Evolutionary conservation across 53 echinoderm and acorn worm genomes (phyloP), one percentile per base, ranked within the genome.

Genomic region (Apostichopus leukothele): DNA sequence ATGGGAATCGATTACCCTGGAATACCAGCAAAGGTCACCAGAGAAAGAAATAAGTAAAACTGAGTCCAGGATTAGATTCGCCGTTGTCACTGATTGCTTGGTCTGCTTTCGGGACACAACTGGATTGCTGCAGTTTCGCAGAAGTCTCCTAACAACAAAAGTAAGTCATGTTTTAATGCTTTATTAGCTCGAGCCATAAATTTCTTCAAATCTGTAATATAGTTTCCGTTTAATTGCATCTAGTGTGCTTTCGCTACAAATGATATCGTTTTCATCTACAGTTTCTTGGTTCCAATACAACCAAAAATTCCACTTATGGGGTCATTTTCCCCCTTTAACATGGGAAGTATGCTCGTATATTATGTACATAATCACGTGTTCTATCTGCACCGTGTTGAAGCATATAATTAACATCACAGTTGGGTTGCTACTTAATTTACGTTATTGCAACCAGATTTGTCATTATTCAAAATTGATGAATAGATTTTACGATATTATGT

Each of bases 51-150:
- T 60, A 25, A 67, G 75, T 87, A 50, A 50, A 73, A 87, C 18
- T 74, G 75, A 87, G 51, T 51, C 16, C 75, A n/a, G 53, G 75
- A 75, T 87, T 87, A n/a, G 52, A 87, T 55, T 87, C 21, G 10
- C 21, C 59, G 23, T 75, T 75, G 75, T 87, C 88, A 87, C 88
- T 87, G 88, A 55, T 74, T 75, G 88, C 88, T 74, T 53, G 75
- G 88, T 87, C 88, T 53, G 75, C 88, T 50, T 20, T 87, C 88
- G 75, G 88, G 74, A 87, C 75, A 74, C 74, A 87, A 87, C 88
- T 74, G 88, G 74, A 87, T 87, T 87, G 74, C 75, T 87, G 74
- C 88, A 75, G 88, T 87, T 87, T 75, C 51, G 74, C 74, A 75
- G 88, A 75, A 74, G 85, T 85, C 88, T 87, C 88, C 88, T 87